phyloP scores from a whole-genome alignment of 1,140 invertebrate genomes.

The Ditylenchus dipsaci region DNA sequence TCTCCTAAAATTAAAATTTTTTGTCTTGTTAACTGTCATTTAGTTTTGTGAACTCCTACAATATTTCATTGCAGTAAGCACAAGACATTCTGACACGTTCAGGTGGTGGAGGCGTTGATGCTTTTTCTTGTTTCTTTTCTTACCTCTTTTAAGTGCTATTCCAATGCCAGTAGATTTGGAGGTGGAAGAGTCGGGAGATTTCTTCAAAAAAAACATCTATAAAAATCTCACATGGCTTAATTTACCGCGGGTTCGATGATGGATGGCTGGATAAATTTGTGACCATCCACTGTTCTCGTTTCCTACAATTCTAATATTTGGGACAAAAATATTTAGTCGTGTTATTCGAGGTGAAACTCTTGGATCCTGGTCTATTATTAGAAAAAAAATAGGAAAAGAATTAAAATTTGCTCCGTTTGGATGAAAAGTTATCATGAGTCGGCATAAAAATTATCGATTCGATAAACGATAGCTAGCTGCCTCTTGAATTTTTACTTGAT shows the following conservation, averaged over 20 bases:
- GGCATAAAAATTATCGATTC: no score
- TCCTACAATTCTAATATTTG: conserved; percentile 32
- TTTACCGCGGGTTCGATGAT: background rate
- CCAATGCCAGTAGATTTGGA: conserved; percentile 27
- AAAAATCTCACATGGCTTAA: background rate
- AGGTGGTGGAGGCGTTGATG: conserved; percentile 34
- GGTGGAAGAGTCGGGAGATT: conserved; percentile 67
- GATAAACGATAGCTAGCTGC: no score
- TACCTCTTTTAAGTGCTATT: background rate
- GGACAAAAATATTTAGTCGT: no score
- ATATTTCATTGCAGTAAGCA: conserved; percentile 62
- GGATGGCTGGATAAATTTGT: conserved; percentile 47
- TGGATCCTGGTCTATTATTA: no score
- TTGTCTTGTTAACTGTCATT: no score
- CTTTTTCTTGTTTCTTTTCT: conserved; percentile 19
- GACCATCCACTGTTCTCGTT: conserved; percentile 20
- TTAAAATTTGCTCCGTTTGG: no score
- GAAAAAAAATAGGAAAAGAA: no score
- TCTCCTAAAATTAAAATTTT: conserved; percentile 71
- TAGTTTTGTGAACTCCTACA: conserved; percentile 45
- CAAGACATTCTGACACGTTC: conserved; percentile 67
- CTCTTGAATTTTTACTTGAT: no score
- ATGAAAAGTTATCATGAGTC: no score
- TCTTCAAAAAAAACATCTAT: background rate
- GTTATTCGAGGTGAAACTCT: no score